Base-by-base conservation (phyloP, 2,113 vertebrate genomes). In the Barnardius zonarius region DNA sequence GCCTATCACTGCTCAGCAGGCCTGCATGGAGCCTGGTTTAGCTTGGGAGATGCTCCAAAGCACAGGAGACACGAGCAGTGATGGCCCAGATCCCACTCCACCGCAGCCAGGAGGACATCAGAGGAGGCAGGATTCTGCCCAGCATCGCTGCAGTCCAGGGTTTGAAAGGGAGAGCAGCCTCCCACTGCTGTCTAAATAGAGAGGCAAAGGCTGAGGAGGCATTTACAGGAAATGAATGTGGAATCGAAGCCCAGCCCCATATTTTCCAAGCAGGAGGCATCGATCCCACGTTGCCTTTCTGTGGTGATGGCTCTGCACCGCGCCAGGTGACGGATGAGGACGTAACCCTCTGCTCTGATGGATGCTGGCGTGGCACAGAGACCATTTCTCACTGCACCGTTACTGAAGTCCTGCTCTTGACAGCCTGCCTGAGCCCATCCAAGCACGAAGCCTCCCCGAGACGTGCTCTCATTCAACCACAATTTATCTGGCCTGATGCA, bases 211-310 rank as follows among this genome's bases (percentile, higher is more conserved):
- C 85, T 74, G 79, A 84, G 83, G 76, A 85, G 78, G 82, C 78
- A 88, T 63, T 95, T 74, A 83, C 43, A 94, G 96, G 85, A 93
- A 96, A 96, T n/a, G 43, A 90, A 94, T 61, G 92, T 78, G 88
- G 82, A 94, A 93, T 78, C 80, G 86, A 96, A 86, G 90, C 80
- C 1, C 14, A 90, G 86, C 43, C 85, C 74, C 61, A 51, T 35
- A 86, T 93, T 96, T 95, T 92, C 90, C 25, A 79, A 90, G 91
- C 43, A 5, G 81, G 83, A 93, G 88, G 93, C 90, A 96, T 62
- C 2, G 57, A 96, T 93, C 86, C 77, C 44, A 57, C 2, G 4
- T 62, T 49, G 77, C 57, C 51, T 83, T 75, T 86, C 62, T 24
- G 83, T 23, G 69, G 61, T 1, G 7, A 75, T 0, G 10, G 80